Evolutionary conservation across 30 jellyfish, hydroid and myxozoan genomes (phyloP), one percentile per base, ranked within the genome.

Genomic region (Catostylus mosaicus): DNA sequence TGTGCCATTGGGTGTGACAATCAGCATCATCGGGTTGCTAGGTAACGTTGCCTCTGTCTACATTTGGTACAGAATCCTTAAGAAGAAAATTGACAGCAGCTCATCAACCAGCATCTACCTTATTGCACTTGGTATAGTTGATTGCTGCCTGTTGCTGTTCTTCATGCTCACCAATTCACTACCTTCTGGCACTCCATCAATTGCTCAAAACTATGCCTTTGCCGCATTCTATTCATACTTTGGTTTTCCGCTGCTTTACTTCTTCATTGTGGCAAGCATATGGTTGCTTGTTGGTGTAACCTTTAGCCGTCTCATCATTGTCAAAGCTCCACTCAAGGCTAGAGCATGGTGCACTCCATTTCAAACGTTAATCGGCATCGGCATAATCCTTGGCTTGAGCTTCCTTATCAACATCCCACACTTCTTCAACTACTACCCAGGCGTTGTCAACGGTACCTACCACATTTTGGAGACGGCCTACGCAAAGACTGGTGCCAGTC

Each of bases 231-330:
- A 32, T 50, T 82, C 80, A 72, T 89, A 84, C 78, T 23, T 89
- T 34, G 92, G 95, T 32, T 89, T 73, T 56, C 97, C 97, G 0
- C 7, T 70, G 52, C 74, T 89, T 85, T 89, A 69, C 69, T 73
- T 82, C 88, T 47, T 83, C 52, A 37, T 89, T 45, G 96, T 89
- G 40, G 65, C 89, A 31, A 89, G 97, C 77, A 84, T 89, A n/a
- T 89, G 97, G 97, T 48, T 89, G 82, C 68, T 89, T 0, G 96
- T 89, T 62, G 96, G 91, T 26, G 97, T 89, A 72, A 81, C 97
- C 16, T 9, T 89, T 35, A 73, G 70, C 46, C 97, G 97, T 12
- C 83, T 48, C 50, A 31, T 83, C 65, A 75, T 89, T 67, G 90
- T 78, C 38, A 73, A 40, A 24, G 51, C 78, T 22, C 97, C 97